A percentile compares a stretch with the other conserved stretches of the same genome.
Conservation (phyloP, 2,113 vertebrate genomes). For the Pelecanus crispus region DNA sequence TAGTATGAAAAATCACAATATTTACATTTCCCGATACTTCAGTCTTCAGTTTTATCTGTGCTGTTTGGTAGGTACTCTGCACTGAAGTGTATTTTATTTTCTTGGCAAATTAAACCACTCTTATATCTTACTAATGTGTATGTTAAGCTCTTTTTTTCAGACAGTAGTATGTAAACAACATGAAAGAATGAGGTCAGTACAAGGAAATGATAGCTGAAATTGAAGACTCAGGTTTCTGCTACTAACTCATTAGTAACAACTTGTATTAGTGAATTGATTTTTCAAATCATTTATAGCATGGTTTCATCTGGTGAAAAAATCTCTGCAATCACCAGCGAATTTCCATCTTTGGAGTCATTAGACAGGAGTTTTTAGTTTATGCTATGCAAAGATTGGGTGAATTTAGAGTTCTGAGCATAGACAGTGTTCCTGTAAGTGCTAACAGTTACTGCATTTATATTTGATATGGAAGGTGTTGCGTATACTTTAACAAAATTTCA, state of each 20-base stretch:
- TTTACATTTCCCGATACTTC: not conserved
- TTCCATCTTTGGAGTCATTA: not conserved
- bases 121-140: not conserved
- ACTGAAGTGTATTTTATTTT: not conserved
- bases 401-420: not conserved
- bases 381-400: not conserved
- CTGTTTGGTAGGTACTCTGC: not conserved
- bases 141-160: not conserved
- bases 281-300: not conserved
- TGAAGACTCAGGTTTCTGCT: not conserved
- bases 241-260: not conserved
- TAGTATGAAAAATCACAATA: not conserved
- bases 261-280: not conserved
- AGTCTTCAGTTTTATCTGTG: not conserved
- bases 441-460: not conserved
- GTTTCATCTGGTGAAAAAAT: not conserved
- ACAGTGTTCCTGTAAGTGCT: not conserved
- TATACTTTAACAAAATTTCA: not conserved
- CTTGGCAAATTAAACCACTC: not conserved
- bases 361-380: not conserved
- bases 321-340: not conserved
- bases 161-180: not conserved
- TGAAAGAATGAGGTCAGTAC: conserved; percentile 2
- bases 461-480: not conserved
- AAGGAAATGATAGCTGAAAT: not conserved